phyloP scores from a whole-genome alignment of 2,113 vertebrate genomes.

The Promerops cafer region DNA sequence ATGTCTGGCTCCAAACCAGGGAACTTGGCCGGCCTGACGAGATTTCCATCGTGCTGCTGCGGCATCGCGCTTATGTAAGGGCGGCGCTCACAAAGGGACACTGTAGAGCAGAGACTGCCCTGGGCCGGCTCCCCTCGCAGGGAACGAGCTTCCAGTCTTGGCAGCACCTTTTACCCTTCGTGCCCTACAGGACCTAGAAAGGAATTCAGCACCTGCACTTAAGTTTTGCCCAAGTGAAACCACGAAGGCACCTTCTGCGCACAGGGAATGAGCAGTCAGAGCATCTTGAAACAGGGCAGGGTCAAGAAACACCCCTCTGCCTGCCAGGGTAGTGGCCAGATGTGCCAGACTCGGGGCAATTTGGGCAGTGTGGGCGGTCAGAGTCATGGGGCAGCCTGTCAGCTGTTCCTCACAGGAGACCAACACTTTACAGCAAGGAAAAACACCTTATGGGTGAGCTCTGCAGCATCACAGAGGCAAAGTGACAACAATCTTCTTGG shows the following conservation, averaged over 20 bases:
- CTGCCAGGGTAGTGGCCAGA: neutral
- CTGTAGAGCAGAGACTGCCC: neutral
- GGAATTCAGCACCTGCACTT: neutral
- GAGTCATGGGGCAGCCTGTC: neutral
- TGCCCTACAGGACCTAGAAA: neutral
- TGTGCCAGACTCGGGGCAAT: neutral
- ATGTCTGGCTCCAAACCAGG: neutral
- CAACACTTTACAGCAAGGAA: neutral
- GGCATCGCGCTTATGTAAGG: neutral
- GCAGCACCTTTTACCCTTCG: accelerated
- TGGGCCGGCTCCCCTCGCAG: neutral
- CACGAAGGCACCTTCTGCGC: accelerated
- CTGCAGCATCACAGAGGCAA: neutral
- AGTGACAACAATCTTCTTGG: neutral
- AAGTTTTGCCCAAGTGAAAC: neutral
- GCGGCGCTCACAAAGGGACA: neutral
- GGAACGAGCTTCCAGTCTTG: accelerated
- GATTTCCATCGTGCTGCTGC: neutral
- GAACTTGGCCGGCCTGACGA: neutral
- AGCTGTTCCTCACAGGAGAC: neutral
- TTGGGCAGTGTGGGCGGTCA: neutral
- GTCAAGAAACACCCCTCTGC: neutral
- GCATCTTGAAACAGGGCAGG: neutral
- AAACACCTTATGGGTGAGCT: neutral
- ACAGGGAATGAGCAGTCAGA: neutral